Conservation (phyloP, 1,140 invertebrate genomes). For the Riptortus pedestris region DNA sequence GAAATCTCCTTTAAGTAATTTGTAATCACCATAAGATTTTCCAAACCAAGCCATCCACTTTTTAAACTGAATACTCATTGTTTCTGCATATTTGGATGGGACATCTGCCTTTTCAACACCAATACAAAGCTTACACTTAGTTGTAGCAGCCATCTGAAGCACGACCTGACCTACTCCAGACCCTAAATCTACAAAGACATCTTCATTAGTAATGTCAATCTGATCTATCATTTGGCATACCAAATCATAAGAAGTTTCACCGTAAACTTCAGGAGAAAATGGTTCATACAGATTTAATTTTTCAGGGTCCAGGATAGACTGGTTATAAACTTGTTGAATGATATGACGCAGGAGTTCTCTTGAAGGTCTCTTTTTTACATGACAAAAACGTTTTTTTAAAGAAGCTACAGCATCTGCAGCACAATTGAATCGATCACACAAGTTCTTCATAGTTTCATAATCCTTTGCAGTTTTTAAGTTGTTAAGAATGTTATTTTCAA, state of each 20-base stretch:
- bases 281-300: constrained; percentile 96
- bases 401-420: constrained; percentile 79
- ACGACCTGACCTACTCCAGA: constrained; percentile 97
- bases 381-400: constrained; percentile 1
- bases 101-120: constrained; percentile 95
- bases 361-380: constrained; percentile 43
- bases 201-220: constrained; percentile 79
- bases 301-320: constrained; percentile 89
- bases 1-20: constrained; percentile 89
- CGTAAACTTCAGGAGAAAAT: constrained; percentile 96
- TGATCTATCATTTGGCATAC: constrained; percentile 95
- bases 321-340: constrained; percentile 92
- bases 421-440: constrained; percentile 91
- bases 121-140: constrained; percentile 79
- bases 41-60: constrained; percentile 96
- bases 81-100: constrained; percentile 84
- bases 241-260: constrained; percentile 93
- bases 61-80: constrained; percentile 80
- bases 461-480: constrained; percentile 39
- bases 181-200: constrained; percentile 93
- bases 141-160: constrained; percentile 92
- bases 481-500: constrained; percentile 22
- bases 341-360: constrained; percentile 81
- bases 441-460: constrained; percentile 86
- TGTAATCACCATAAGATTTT: constrained; percentile 81